Base-by-base conservation (phyloP, 2,888 invertebrate species). In the Pyrgus malvae region DNA sequence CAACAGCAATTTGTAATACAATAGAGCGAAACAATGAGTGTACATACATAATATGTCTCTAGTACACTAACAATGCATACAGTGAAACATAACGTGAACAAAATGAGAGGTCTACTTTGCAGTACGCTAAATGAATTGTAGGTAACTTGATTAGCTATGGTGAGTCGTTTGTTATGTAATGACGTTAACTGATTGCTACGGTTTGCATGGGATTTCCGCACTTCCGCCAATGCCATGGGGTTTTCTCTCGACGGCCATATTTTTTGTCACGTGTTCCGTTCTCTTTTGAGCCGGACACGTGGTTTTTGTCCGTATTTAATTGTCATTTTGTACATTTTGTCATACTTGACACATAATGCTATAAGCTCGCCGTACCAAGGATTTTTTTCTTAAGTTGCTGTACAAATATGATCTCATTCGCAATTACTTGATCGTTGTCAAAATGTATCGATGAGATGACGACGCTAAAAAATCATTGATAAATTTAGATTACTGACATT, bases 201-300 rank as follows among this genome's bases (percentile, higher is more conserved):
- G 55, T 59, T 61, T 50, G 48, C 33, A 54, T 60, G 76, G 77
- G 72, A 73, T 77, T 77, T 75, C 72, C 77, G 69, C 31, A 68
- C 69, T 78, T 78, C 76, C 76, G 71, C 57, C 64, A 66, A 44
- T 56, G 62, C 46, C 54, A 55, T 54, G 67, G 71, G 74, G 66
- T 71, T 75, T 77, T 73, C 69, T 67, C 44, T 59, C 1, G n/a
- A 58, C 61, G 55, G 49, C 42, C 61, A 58, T 25, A 40, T 56
- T 71, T 72, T 72, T 69, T 66, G 50, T 41, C 37, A 59, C 60
- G 33, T 23, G 35, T 65, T 65, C 62, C 66, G 61, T 63, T 67
- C 58, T 56, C 45, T 56, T 44, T 63, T 50, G 48, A 70, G 61
- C 68, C 71, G 74, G 73, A 73, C 64, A 41, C 9, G 7, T 12